Evolutionary conservation across 37 sponge, comb jelly and placozoan genomes (phyloP), one percentile per base, ranked within the genome.

Genomic region (Beroe forskalii): DNA sequence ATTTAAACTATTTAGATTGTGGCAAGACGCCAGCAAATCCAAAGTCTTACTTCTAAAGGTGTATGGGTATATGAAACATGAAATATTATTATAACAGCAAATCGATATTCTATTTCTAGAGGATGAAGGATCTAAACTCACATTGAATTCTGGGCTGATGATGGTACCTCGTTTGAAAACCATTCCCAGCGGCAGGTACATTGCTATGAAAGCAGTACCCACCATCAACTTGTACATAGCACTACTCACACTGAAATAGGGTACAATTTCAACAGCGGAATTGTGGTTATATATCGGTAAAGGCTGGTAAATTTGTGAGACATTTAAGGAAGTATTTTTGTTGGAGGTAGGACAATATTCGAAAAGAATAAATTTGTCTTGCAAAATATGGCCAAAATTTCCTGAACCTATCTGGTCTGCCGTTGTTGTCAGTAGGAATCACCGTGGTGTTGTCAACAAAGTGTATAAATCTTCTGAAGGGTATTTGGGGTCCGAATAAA

Each of bases 341-440:
- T n/a, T n/a, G n/a, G n/a, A n/a, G n/a, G n/a, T n/a, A n/a, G n/a
- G n/a, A n/a, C n/a, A n/a, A n/a, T n/a, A n/a, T n/a, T n/a, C n/a
- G n/a, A n/a, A n/a, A n/a, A n/a, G n/a, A n/a, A n/a, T n/a, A n/a
- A n/a, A n/a, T n/a, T n/a, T n/a, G n/a, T n/a, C n/a, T n/a, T n/a
- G n/a, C n/a, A n/a, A n/a, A n/a, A n/a, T n/a, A n/a, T n/a, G n/a
- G n/a, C n/a, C n/a, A n/a, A n/a, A n/a, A n/a, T n/a, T n/a, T n/a
- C n/a, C n/a, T n/a, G n/a, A n/a, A 69, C 72, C 72, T 69, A 17
- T 33, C 38, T 2, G 72, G 72, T 69, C 19, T 69, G 6, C 72
- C 72, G 20, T 31, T 32, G 37, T 36, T 32, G 38, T 69, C 72
- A 2, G 72, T 69, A 2, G 27, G 33, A 3, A 69, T 35, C 38